Percentiles rank a stretch among this genome's conserved stretches.
Conservation (phyloP, 2,113 vertebrate species). For the Cervus canadensis region DNA sequence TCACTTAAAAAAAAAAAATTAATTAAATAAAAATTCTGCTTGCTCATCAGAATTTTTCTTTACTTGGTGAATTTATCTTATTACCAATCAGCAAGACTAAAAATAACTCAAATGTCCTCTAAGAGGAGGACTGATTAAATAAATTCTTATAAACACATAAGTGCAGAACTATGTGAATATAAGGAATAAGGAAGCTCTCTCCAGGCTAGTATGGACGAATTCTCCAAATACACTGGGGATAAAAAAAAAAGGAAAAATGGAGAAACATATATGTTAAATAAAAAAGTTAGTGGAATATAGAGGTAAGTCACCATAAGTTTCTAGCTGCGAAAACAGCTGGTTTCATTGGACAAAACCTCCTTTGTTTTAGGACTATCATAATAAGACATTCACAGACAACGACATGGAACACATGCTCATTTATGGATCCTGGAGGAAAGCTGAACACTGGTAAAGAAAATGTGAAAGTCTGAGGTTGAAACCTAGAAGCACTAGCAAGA, state of each 20-base stretch:
- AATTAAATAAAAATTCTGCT: not conserved
- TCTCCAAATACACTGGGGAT: not conserved
- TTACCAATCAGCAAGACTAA: conserved; percentile 4
- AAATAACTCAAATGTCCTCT: not conserved
- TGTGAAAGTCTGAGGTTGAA: not conserved
- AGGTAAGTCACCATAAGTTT: not conserved
- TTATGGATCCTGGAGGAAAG: not conserved
- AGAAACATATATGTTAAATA: not conserved
- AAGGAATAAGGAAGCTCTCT: not conserved
- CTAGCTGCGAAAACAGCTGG: not conserved
- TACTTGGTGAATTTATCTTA: not conserved
- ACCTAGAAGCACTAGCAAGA: not conserved
- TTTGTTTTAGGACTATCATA: not conserved
- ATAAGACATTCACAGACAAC: not conserved
- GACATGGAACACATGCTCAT: not conserved
- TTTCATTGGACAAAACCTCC: not conserved
- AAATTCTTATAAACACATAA: not conserved
- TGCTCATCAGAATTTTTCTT: not conserved
- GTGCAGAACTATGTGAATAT: not conserved
- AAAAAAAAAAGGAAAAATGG: not conserved
- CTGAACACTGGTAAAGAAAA: not conserved
- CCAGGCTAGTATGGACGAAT: not conserved
- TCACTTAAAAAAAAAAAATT: not conserved
- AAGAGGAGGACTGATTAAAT: not conserved
- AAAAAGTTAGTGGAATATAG: not conserved